A percentile compares a stretch with the other conserved stretches of the same genome.
Conservation (phyloP, 1,140 invertebrate species). For the Stenopsyche tienmushanensis region DNA sequence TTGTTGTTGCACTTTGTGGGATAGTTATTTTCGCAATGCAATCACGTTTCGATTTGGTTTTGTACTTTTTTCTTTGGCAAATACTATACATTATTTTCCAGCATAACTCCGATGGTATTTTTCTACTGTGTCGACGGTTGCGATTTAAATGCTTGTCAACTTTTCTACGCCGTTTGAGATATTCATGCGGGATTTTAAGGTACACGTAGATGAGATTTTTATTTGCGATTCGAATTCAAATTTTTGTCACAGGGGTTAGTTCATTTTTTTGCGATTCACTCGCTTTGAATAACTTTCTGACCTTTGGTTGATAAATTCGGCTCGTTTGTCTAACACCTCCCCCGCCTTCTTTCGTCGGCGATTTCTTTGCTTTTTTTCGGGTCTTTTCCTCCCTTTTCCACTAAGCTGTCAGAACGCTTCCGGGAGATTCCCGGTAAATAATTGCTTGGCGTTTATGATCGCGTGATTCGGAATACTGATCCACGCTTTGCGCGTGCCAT, state of each 20-base stretch:
- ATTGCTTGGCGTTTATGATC: constrained; percentile 23
- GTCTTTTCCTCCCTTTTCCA: background rate
- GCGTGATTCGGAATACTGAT: constrained; percentile 27
- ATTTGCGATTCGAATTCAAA: background rate
- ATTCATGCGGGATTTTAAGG: too few relatives aligned
- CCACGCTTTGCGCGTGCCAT: constrained; percentile 9
- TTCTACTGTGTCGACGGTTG: too few relatives aligned
- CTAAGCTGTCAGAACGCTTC: constrained; percentile 17
- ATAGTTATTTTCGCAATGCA: too few relatives aligned
- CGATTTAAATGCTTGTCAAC: too few relatives aligned
- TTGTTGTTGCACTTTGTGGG: too few relatives aligned
- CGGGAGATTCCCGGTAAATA: constrained; percentile 19
- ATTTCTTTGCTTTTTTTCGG: background rate
- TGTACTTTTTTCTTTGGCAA: too few relatives aligned
- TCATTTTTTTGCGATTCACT: background rate
- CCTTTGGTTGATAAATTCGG: constrained; percentile 1
- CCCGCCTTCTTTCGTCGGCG: background rate
- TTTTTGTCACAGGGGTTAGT: background rate
- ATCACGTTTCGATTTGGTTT: too few relatives aligned
- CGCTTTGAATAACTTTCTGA: background rate
- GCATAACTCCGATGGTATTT: too few relatives aligned
- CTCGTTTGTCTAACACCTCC: constrained; percentile 6
- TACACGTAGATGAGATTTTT: too few relatives aligned
- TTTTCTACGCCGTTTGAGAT: too few relatives aligned
- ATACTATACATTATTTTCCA: too few relatives aligned